phyloP scores from a whole-genome alignment of 2,797 vertebrate species.

The Syncerus caffer region DNA sequence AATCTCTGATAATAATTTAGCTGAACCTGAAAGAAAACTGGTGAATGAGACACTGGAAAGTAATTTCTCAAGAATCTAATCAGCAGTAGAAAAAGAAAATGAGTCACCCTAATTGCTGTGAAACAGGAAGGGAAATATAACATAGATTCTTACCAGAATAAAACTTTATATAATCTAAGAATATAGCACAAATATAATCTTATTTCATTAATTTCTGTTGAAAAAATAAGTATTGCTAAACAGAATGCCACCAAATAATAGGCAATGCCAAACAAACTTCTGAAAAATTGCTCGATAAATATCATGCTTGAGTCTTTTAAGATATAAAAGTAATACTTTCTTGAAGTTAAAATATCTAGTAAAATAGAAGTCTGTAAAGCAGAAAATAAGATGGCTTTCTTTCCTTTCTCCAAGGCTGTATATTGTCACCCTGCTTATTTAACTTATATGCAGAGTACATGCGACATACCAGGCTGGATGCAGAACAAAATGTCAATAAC shows the following conservation, averaged over 20 bases:
- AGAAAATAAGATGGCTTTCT: neutral
- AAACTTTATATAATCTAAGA: neutral
- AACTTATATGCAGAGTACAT: neutral
- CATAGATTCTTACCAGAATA: neutral
- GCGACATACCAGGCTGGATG: neutral
- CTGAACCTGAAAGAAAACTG: neutral
- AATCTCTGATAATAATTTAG: neutral
- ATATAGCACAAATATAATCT: neutral
- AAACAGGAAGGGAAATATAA: neutral
- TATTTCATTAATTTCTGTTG: neutral
- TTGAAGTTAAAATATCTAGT: neutral
- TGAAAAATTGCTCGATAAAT: neutral
- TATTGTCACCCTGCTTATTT: neutral
- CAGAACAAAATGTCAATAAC: neutral
- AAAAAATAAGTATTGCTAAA: neutral
- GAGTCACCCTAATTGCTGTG: neutral
- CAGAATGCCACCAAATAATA: neutral
- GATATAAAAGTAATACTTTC: neutral
- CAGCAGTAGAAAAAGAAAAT: neutral
- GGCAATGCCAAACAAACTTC: neutral
- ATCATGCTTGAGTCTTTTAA: neutral
- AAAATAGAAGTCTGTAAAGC: neutral
- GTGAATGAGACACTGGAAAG: neutral
- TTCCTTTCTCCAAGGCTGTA: neutral
- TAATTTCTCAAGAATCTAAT: neutral